These are phyloP conservation scores for Clarias batrachus DNA, from an alignment of 2,113 vertebrate species.

Conservation along the genomic window DNA sequence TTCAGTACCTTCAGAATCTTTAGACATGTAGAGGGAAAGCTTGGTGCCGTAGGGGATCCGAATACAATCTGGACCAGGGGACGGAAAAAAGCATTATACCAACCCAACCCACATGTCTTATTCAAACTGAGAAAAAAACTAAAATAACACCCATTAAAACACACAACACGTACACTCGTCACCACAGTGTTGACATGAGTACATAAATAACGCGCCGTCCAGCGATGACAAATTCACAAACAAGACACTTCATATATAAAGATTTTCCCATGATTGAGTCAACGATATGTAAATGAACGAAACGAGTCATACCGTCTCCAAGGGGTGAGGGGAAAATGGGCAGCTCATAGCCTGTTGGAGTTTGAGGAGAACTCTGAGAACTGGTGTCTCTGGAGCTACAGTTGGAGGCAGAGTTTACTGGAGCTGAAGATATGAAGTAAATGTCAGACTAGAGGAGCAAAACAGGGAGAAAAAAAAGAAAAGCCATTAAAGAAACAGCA, in stretches of 20 bases:
- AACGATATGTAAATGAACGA: background rate
- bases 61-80: conserved; percentile 80
- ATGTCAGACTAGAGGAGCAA: conserved; percentile 86
- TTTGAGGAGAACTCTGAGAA: conserved; percentile 88
- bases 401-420: conserved; percentile 81
- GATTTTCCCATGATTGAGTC: background rate
- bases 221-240: background rate
- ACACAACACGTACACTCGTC: conserved; percentile 21
- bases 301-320: conserved; percentile 79
- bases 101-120: conserved; percentile 48
- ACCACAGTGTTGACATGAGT: background rate
- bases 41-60: conserved; percentile 83
- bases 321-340: conserved; percentile 82
- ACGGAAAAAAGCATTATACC: conserved; percentile 74
- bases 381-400: conserved; percentile 87
- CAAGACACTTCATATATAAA: background rate
- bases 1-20: conserved; percentile 79
- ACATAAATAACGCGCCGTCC: background rate
- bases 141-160: conserved; percentile 48
- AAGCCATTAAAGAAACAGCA: conserved; percentile 4
- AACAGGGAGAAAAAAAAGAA: conserved; percentile 10
- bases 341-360: conserved; percentile 83
- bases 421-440: conserved; percentile 87
- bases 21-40: conserved; percentile 82
- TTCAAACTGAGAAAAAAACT: conserved; percentile 43